phyloP scores from a whole-genome alignment of 2,888 invertebrate genomes.

The Acanthosepion lycidas region DNA sequence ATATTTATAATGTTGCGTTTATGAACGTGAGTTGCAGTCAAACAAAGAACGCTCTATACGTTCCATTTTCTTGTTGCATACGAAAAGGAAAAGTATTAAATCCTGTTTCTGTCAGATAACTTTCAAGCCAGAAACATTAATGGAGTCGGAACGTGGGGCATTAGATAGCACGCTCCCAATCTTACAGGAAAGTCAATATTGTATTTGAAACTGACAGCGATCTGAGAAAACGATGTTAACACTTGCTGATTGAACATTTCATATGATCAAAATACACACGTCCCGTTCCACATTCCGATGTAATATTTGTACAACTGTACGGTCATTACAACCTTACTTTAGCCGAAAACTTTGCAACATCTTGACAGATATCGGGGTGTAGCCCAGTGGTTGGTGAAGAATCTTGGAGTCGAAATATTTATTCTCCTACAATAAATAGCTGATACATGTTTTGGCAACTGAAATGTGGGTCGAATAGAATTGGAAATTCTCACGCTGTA shows the following conservation, averaged over 20 bases:
- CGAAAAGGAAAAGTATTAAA: neutral
- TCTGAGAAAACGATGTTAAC: neutral
- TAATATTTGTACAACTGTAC: neutral
- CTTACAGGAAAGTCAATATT: neutral
- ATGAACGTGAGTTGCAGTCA: neutral
- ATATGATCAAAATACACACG: neutral
- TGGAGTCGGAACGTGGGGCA: neutral
- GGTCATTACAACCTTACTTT: neutral
- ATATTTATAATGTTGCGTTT: neutral
- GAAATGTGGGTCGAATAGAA: no score
- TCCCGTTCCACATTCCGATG: neutral
- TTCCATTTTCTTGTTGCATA: neutral
- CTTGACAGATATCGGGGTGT: neutral
- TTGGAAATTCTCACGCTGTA: no score
- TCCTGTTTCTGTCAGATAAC: neutral
- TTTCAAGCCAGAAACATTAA: neutral
- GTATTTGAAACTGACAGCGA: slow-evolving; percentile 12
- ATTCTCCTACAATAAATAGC: no score
- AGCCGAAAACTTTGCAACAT: neutral
- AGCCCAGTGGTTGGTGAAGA: neutral
- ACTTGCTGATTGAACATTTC: neutral
- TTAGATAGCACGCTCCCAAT: neutral
- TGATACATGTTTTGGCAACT: no score
- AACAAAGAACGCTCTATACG: neutral
- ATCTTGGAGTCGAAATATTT: neutral